Evolutionary conservation across 2,888 invertebrate species (phyloP).

Genomic region (Lutraria lutraria): DNA sequence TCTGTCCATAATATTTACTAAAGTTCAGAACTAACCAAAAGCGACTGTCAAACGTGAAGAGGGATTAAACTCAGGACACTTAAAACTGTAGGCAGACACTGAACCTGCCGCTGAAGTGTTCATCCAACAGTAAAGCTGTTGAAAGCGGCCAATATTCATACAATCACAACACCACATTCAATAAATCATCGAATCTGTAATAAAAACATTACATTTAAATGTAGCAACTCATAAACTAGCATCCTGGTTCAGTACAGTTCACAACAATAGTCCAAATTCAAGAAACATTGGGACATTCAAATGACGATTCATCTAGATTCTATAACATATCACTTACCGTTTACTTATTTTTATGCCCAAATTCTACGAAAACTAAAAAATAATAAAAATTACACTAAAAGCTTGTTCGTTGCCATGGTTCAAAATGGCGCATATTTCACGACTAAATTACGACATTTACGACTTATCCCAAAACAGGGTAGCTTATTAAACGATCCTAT

Average conservation of each 20-base stretch:
- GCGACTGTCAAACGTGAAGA: too few relatives aligned
- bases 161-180: too few relatives aligned
- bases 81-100: too few relatives aligned
- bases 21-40: too few relatives aligned
- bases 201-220: too few relatives aligned
- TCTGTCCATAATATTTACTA: too few relatives aligned
- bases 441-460: constrained; percentile 37
- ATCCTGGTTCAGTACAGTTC: neutral
- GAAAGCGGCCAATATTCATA: too few relatives aligned
- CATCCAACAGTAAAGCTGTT: too few relatives aligned
- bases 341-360: constrained; percentile 29
- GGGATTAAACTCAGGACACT: too few relatives aligned
- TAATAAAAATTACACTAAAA: neutral
- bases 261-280: neutral
- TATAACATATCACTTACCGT: neutral
- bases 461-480: neutral
- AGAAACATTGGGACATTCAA: neutral
- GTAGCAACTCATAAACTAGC: neutral
- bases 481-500: neutral
- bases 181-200: too few relatives aligned
- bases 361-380: neutral
- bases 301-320: neutral
- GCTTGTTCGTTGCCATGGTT: constrained; percentile 75
- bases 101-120: too few relatives aligned
- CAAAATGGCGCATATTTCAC: constrained; percentile 74